phyloP scores from a whole-genome alignment of 1,140 invertebrate genomes.

The Drosophila yakuba region DNA sequence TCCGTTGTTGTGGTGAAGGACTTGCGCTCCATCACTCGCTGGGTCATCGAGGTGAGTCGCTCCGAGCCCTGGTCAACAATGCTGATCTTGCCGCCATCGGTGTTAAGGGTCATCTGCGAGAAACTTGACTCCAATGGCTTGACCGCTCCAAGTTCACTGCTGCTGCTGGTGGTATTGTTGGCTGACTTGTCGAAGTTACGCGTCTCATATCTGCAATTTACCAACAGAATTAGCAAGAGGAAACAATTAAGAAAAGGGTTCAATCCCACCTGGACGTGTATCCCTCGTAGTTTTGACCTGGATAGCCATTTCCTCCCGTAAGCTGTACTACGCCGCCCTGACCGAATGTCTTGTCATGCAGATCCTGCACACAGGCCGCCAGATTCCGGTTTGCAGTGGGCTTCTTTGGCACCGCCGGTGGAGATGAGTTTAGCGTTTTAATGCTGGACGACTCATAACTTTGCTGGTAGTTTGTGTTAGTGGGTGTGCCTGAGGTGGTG shows the following conservation, averaged over 20 bases:
- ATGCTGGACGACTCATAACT: slow-evolving; percentile 78
- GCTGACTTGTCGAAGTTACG: slow-evolving; percentile 79
- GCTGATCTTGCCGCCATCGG: slow-evolving; percentile 79
- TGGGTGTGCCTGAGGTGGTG: slow-evolving; percentile 48
- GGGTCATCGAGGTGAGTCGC: slow-evolving; percentile 85
- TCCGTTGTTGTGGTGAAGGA: slow-evolving; percentile 86
- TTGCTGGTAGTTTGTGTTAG: slow-evolving; percentile 78
- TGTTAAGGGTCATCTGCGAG: slow-evolving; percentile 80
- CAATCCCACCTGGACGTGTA: slow-evolving; percentile 86
- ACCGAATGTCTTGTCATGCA: slow-evolving; percentile 84
- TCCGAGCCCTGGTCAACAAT: slow-evolving; percentile 77
- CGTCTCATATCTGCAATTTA: slow-evolving; percentile 73
- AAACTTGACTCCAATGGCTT: slow-evolving; percentile 80
- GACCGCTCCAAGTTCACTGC: slow-evolving; percentile 43
- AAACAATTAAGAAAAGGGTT: no score
- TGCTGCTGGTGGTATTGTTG: slow-evolving; percentile 57
- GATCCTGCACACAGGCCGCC: slow-evolving; percentile 82
- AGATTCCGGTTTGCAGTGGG: slow-evolving; percentile 76
- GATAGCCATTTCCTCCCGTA: slow-evolving; percentile 68
- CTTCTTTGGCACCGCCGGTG: slow-evolving; percentile 65
- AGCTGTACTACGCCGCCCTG: slow-evolving; percentile 81
- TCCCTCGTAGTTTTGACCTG: slow-evolving; percentile 86
- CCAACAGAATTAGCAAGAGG: not conserved
- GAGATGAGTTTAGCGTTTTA: slow-evolving; percentile 72
- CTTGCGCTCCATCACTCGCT: slow-evolving; percentile 86